Conservation (phyloP, 2,113 vertebrate species). For the Agapornis roseicollis region DNA sequence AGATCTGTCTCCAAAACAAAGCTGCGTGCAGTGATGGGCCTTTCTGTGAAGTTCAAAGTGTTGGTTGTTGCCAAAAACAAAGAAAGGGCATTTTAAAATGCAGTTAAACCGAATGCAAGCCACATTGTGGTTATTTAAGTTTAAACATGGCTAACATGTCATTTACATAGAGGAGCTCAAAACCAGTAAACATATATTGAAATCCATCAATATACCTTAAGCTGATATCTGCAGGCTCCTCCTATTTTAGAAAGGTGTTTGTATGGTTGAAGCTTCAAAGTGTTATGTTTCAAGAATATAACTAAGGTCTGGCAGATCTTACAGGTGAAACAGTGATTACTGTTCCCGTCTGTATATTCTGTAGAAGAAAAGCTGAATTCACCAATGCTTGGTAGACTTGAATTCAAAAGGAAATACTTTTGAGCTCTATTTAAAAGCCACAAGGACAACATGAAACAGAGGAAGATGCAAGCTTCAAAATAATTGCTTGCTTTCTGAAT, state of each 20-base stretch:
- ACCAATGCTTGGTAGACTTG: neutral
- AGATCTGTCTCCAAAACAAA: neutral
- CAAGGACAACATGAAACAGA: slow-evolving; percentile 1
- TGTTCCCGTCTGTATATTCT: neutral
- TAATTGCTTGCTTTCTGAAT: slow-evolving; percentile 21
- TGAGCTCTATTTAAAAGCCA: neutral
- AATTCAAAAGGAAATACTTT: neutral
- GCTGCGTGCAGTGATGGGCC: neutral
- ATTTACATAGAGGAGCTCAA: neutral
- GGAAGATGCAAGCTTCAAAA: neutral
- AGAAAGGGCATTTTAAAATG: neutral
- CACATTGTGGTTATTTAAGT: neutral
- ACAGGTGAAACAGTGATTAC: neutral
- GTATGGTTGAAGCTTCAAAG: neutral
- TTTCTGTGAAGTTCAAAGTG: neutral
- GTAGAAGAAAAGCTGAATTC: neutral
- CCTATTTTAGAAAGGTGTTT: neutral
- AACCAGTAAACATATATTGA: rapidly evolving
- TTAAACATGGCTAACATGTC: neutral
- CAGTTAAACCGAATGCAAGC: neutral
- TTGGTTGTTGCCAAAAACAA: neutral
- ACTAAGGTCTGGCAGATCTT: neutral
- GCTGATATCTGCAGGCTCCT: neutral
- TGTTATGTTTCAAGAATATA: neutral
- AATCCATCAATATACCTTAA: rapidly evolving